Evolutionary conservation across 2,797 vertebrate species (phyloP), one percentile per base, ranked within the genome.

Genomic region (Tympanoctomys barrerae): DNA sequence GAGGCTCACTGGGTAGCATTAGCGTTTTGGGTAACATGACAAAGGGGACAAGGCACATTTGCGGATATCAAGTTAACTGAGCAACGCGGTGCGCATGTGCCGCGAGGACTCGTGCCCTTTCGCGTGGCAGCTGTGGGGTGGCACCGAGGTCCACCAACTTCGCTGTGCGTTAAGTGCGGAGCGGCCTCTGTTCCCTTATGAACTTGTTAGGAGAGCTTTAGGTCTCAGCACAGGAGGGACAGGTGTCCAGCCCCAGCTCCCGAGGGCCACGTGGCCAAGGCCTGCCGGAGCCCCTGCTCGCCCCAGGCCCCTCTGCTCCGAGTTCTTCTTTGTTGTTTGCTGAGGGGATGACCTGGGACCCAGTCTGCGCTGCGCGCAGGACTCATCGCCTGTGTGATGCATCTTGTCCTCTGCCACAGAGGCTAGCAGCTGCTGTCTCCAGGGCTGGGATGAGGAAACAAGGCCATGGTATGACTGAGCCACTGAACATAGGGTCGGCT

Each of bases 261-360:
- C 12, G 13, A 31, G 12, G 22, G 61, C 33, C 49, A 16, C 5
- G 5, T 12, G 46, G 46, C 59, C 26, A n/a, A 26, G 22, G 10
- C 42, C 18, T 46, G 22, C 33, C 11, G 12, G 66, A 54, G 13
- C 0, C 1, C 19, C 83, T 33, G 66, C 5, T 0, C 5, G 49
- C 31, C 8, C 62, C 52, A 73, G 14, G 0, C 1, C 7, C 3
- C 31, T 57, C 77, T 59, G 0, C 1, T 39, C 7, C 52, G 42
- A 4, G 42, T 5, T 39, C 75, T 68, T 21, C 8, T 11, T 18
- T 4, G 7, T 10, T 49, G 24, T 11, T 13, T 49, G 31, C 11
- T 7, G 2, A 22, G 12, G 31, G 31, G 57, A 36, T 33, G 13
- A 33, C 33, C 18, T n/a, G 57, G 64, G 8, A 2, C 64, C 46